A percentile compares a stretch with the other conserved stretches of the same genome.
These are phyloP conservation scores for Nipponacmea schrenckii DNA, from an alignment of 2,888 invertebrate genomes.

Conservation along the genomic window DNA sequence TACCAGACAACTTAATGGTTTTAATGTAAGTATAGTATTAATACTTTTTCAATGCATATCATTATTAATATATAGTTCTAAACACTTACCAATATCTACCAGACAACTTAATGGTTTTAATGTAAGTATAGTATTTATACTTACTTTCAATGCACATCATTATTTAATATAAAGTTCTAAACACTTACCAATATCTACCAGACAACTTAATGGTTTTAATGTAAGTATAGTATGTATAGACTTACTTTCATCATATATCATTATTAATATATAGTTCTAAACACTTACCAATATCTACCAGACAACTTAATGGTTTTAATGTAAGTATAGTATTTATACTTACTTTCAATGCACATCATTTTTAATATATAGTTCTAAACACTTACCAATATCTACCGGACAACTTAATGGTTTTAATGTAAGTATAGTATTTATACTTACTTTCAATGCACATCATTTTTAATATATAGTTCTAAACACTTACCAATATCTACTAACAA, in stretches of 20 bases:
- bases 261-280: conserved; percentile 45
- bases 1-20: conserved; percentile 51
- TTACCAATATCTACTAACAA: conserved; percentile 43
- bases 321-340: conserved; percentile 33
- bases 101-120: conserved; percentile 52
- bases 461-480: conserved; percentile 43
- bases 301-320: conserved; percentile 52
- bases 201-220: conserved; percentile 52
- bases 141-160: no score
- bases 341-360: conserved; percentile 46
- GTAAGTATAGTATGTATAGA: conserved; percentile 33
- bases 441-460: conserved; percentile 44
- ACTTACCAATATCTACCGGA: conserved; percentile 44
- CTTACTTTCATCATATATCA: conserved; percentile 45
- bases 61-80: conserved; percentile 43
- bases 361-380: conserved; percentile 44
- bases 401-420: conserved; percentile 54
- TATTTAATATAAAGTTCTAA: conserved; percentile 43
- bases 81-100: conserved; percentile 41
- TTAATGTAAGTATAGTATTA: conserved; percentile 42
- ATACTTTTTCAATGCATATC: conserved; percentile 45
- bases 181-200: conserved; percentile 41
- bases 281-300: conserved; percentile 41
- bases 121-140: conserved; percentile 35
- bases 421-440: conserved; percentile 30